Percentiles rank a stretch among this genome's conserved stretches.
Evolutionary conservation across 2,888 invertebrate species (phyloP).

Genomic region (Lomographa bimaculata): DNA sequence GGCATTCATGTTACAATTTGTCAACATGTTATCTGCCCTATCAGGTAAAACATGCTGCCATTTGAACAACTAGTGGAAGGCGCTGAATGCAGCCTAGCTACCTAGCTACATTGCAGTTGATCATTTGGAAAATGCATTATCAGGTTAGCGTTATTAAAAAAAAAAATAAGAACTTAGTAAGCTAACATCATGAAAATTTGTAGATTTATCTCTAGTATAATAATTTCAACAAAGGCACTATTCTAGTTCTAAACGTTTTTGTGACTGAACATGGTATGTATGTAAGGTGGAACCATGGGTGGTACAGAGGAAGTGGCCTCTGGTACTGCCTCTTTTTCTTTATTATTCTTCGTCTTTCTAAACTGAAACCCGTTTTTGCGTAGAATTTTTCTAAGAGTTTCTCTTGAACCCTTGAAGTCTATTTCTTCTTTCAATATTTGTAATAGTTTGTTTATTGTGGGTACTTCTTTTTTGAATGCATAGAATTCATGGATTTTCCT

Average conservation of each 20-base stretch:
- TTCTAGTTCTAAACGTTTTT: slow-evolving; percentile 58
- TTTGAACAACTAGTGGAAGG: too few relatives aligned
- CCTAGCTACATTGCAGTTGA: too few relatives aligned
- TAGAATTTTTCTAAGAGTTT: slow-evolving; percentile 70
- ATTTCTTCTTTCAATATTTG: slow-evolving; percentile 75
- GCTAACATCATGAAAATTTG: too few relatives aligned
- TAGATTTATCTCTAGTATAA: too few relatives aligned
- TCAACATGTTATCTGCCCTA: too few relatives aligned
- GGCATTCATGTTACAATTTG: too few relatives aligned
- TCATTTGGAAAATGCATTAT: too few relatives aligned
- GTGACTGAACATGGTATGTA: slow-evolving; percentile 74
- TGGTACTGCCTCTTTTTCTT: slow-evolving; percentile 64
- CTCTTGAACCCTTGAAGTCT: slow-evolving; percentile 73
- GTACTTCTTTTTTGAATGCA: slow-evolving; percentile 75
- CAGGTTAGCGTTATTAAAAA: too few relatives aligned
- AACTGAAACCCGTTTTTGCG: slow-evolving; percentile 77
- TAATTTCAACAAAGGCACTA: slow-evolving; percentile 6
- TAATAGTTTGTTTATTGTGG: slow-evolving; percentile 72
- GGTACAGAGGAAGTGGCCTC: slow-evolving; percentile 61
- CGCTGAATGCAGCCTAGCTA: too few relatives aligned
- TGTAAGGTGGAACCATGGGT: slow-evolving; percentile 70
- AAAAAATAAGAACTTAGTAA: too few relatives aligned
- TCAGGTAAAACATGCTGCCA: too few relatives aligned
- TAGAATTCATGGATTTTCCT: slow-evolving; percentile 78
- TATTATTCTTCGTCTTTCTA: slow-evolving; percentile 72